phyloP scores from a whole-genome alignment of 2,113 vertebrate genomes.

The Epinephelus fuscoguttatus region DNA sequence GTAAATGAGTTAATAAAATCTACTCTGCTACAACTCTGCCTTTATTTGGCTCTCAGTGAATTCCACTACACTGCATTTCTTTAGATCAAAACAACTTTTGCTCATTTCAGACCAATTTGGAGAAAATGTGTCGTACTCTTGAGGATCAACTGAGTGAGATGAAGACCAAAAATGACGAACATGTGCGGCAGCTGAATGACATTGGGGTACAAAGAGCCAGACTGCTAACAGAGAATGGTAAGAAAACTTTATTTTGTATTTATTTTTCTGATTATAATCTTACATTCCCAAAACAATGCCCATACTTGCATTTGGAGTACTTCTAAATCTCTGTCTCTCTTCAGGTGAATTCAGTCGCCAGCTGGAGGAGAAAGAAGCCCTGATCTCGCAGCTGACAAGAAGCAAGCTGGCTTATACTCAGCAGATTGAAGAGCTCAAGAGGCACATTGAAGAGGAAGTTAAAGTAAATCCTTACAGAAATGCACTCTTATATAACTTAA shows the following conservation, averaged over 20 bases:
- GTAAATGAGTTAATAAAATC: background rate
- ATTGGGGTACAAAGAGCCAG: slow-evolving; percentile 85
- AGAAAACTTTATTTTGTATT: background rate
- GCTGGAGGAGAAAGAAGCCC: slow-evolving; percentile 70
- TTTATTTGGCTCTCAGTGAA: background rate
- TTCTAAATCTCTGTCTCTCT: background rate
- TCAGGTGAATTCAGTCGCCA: slow-evolving; percentile 87
- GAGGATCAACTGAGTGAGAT: slow-evolving; percentile 93
- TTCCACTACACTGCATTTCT: background rate
- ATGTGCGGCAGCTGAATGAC: slow-evolving; percentile 89
- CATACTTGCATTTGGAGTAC: slow-evolving; percentile 2
- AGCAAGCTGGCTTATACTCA: no score
- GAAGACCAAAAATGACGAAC: slow-evolving; percentile 90
- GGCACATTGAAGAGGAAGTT: no score
- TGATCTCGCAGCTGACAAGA: no score
- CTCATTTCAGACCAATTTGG: slow-evolving; percentile 86
- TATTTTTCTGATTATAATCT: background rate
- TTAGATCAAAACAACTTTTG: background rate
- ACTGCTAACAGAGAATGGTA: slow-evolving; percentile 88
- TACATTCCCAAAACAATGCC: background rate
- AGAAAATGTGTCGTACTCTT: slow-evolving; percentile 91
- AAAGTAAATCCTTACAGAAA: no score
- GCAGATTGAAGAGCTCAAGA: no score
- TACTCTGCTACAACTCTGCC: background rate
- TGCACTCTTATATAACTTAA: no score